Percentiles rank a stretch among this genome's conserved stretches.
Evolutionary conservation across 2,797 vertebrate genomes (phyloP).

Genomic region (Sebastes taczanowskii): DNA sequence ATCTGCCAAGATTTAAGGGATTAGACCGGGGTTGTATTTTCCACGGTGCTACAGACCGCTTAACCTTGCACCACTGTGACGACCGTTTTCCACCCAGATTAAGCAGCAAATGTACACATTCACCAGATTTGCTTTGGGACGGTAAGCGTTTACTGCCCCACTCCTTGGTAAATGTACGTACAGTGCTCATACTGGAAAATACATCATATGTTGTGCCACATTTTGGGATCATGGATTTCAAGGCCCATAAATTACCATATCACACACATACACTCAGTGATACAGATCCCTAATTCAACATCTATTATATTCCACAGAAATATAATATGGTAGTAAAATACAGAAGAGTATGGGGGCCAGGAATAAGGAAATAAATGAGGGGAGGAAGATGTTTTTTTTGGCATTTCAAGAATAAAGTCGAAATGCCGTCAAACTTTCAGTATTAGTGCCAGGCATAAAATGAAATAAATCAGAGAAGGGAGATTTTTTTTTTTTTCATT

Average conservation of each 20-base stretch:
- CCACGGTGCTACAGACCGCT: conserved; percentile 45
- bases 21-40: conserved; percentile 62
- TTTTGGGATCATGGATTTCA: background rate
- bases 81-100: conserved; percentile 46
- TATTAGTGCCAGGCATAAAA: no score
- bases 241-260: conserved; percentile 1
- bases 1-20: conserved; percentile 69
- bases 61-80: conserved; percentile 61
- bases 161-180: background rate
- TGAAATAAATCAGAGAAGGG: no score
- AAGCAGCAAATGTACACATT: conserved; percentile 52
- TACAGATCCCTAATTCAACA: background rate
- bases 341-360: background rate
- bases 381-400: background rate
- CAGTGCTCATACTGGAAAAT: background rate
- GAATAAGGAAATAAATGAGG: background rate
- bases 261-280: background rate
- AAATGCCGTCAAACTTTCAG: background rate
- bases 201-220: background rate
- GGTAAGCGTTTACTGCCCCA: background rate
- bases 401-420: background rate
- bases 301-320: background rate
- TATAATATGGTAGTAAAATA: background rate
- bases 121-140: conserved; percentile 26
- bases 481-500: no score